A percentile compares a stretch with the other conserved stretches of the same genome.
phyloP scores from a whole-genome alignment of 2,113 vertebrate species.

The Prinia subflava region DNA sequence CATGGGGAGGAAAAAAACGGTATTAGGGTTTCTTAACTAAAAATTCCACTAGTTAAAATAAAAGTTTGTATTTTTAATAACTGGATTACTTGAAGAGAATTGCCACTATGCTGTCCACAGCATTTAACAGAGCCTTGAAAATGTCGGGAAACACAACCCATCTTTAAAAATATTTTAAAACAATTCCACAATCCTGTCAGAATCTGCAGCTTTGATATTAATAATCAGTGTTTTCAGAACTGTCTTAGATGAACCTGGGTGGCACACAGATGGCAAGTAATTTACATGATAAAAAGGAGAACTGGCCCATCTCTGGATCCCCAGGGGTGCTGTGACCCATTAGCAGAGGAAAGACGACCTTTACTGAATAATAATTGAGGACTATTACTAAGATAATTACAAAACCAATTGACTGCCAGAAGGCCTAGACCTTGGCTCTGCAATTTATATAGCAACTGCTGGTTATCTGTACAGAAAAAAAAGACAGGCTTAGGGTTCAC shows the following conservation, averaged over 20 bases:
- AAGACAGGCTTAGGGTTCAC: constrained; percentile 54
- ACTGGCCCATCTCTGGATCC: constrained; percentile 42
- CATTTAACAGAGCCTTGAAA: background rate
- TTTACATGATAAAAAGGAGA: constrained; percentile 70
- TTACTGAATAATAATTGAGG: constrained; percentile 75
- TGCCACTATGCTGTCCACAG: background rate
- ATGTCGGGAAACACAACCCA: background rate
- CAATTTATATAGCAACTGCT: constrained; percentile 66
- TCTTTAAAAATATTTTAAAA: background rate
- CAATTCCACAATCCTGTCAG: background rate
- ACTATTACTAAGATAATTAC: constrained; percentile 79
- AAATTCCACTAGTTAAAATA: background rate
- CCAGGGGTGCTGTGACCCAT: constrained; percentile 59
- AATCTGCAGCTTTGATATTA: constrained; percentile 23
- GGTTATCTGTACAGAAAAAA: constrained; percentile 56
- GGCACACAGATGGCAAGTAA: constrained; percentile 66
- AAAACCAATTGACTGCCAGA: constrained; percentile 70
- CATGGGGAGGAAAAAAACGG: background rate
- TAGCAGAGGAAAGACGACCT: constrained; percentile 59
- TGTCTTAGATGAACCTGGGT: constrained; percentile 41
- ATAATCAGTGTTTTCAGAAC: constrained; percentile 26
- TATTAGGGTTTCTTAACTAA: background rate
- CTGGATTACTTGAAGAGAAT: background rate
- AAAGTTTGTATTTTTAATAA: background rate
- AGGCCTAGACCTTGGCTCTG: constrained; percentile 66